A percentile compares a stretch with the other conserved stretches of the same genome.
phyloP scores from a whole-genome alignment of 37 sponge, comb jelly and placozoan species.

The Chondrosia reniformis region DNA sequence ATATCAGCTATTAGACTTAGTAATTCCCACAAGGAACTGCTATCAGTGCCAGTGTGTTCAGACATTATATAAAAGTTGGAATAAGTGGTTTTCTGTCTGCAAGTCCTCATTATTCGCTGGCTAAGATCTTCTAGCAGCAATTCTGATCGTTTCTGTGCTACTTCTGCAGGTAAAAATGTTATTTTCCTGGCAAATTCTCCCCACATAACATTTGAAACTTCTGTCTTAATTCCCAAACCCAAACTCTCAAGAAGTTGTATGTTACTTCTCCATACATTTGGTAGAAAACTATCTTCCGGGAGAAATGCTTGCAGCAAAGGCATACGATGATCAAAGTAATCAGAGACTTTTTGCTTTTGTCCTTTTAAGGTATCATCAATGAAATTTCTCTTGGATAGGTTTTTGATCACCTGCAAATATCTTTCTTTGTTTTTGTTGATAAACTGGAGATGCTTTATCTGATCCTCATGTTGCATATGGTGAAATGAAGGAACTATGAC shows the following conservation, averaged over 20 bases:
- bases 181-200: neutral
- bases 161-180: neutral
- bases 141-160: neutral
- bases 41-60: too few species aligned
- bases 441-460: too few species aligned
- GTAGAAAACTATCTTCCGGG: neutral
- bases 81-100: neutral
- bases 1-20: neutral
- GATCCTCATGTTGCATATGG: too few species aligned
- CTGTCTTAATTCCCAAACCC: neutral
- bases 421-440: too few species aligned
- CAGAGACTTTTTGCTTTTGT: too few species aligned
- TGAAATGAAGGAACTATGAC: too few species aligned
- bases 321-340: slow-evolving; percentile 41
- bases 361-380: too few species aligned
- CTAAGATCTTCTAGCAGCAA: neutral
- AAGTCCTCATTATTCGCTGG: neutral
- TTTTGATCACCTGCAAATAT: too few species aligned
- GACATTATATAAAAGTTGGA: neutral
- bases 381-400: too few species aligned
- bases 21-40: too few species aligned
- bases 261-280: slow-evolving; percentile 15
- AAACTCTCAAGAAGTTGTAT: too few species aligned
- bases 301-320: slow-evolving; percentile 25
- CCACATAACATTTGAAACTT: neutral